Evolutionary conservation across 2,888 invertebrate species (phyloP).

Genomic region (Belgica antarctica): DNA sequence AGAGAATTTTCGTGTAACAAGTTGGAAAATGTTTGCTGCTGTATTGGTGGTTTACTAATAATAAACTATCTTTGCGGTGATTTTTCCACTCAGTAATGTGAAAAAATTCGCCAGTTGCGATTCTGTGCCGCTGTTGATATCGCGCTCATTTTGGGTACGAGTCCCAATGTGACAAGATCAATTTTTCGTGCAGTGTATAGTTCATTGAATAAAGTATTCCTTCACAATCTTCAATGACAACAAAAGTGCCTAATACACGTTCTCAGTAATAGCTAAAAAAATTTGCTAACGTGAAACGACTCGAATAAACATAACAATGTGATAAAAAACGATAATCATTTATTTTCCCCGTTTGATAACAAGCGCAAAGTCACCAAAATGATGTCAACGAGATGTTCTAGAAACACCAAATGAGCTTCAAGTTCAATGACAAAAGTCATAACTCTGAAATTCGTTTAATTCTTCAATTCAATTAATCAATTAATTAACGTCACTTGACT

Average conservation of each 20-base stretch:
- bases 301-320: too few relatives aligned
- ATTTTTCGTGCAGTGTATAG: background rate
- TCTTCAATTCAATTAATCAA: background rate
- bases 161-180: background rate
- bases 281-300: too few relatives aligned
- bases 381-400: too few relatives aligned
- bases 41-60: slow-evolving; percentile 1
- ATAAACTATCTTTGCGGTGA: slow-evolving; percentile 10
- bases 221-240: too few relatives aligned
- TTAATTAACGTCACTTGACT: slow-evolving; percentile 5
- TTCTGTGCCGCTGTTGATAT: background rate
- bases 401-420: background rate
- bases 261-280: too few relatives aligned
- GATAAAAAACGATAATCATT: too few relatives aligned
- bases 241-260: too few relatives aligned
- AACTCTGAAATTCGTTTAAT: background rate
- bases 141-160: background rate
- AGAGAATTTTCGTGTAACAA: background rate
- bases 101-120: slow-evolving; percentile 18
- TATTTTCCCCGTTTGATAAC: too few relatives aligned
- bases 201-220: too few relatives aligned
- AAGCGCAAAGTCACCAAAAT: too few relatives aligned
- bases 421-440: background rate
- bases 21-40: background rate
- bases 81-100: slow-evolving; percentile 21